Evolutionary conservation across 2,888 invertebrate species (phyloP), one percentile per base, ranked within the genome.

Genomic region (Pherbina coryleti): DNA sequence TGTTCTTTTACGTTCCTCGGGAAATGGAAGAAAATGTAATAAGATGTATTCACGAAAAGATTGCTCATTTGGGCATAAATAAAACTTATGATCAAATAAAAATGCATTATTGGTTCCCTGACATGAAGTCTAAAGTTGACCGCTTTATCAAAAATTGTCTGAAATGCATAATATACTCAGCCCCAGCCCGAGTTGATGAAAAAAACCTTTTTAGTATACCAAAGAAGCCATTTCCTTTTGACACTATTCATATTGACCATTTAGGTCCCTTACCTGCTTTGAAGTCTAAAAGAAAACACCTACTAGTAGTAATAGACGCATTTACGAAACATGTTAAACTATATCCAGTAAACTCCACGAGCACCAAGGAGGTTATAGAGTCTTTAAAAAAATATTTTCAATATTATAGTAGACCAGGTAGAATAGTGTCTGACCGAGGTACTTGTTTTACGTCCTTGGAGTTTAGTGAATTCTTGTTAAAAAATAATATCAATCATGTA

Each of bases 11-110:
- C 53, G 76, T 81, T 11, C 79, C 81, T 17, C 28, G 25, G 9
- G 77, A 80, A 31, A 81, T 80, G 80, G 79, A 81, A 57, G 57
- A 53, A 1, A 79, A 80, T 49, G 25, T 82, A 14, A 76, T 79
- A 25, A 34, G 77, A n/a, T 37, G 5, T 7, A 76, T 70, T 17
- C 79, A 82, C 60, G 79, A 79, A 70, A 79, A 78, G n/a, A 78
- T 80, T 25, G 77, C 62, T 14, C 75, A 79, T 31, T 57, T 79
- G 14, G 78, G 76, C 3, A 57, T 75, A 49, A 60, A 37, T 55
- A 81, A 80, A 62, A 66, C 64, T 28, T 75, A 69, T 22, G 49
- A 80, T 55, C 79, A 79, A 57, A 31, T 79, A 5, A 62, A 62
- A 66, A 75, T 51, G 49, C 66, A 78, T 49, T 79, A 80, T 67